Evolutionary conservation across 2,113 vertebrate species (phyloP).

Genomic region (Cochlearius cochlearius): DNA sequence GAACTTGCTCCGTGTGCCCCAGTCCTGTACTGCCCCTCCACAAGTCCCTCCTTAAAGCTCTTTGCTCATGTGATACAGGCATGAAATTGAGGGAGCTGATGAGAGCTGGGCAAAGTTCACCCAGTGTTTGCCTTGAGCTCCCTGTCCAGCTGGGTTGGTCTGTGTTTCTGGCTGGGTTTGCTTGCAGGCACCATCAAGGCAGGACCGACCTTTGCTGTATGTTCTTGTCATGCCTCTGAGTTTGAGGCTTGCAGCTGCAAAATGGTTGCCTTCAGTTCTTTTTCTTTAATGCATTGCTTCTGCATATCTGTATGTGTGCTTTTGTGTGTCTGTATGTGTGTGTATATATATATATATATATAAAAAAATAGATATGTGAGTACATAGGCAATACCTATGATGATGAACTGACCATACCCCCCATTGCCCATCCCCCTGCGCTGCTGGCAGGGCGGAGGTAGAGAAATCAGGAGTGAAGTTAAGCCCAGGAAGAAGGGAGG

Average conservation of each 20-base stretch:
- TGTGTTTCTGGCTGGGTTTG: neutral
- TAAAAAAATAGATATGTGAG: neutral
- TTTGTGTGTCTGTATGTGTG: too few relatives aligned
- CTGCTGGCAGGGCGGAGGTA: too few relatives aligned
- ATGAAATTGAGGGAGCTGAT: neutral
- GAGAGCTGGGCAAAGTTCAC: neutral
- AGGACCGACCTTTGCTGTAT: neutral
- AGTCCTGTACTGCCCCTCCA: neutral
- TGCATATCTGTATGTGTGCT: neutral
- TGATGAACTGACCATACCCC: too few relatives aligned
- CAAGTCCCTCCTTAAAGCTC: neutral
- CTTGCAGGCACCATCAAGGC: neutral
- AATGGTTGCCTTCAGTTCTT: neutral
- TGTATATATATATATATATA: neutral
- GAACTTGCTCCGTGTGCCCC: neutral
- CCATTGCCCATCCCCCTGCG: too few relatives aligned
- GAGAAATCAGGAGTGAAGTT: too few relatives aligned
- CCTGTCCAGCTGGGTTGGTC: neutral
- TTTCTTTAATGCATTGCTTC: neutral
- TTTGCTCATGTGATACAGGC: neutral
- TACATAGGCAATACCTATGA: neutral
- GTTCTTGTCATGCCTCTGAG: neutral
- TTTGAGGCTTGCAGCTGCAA: neutral
- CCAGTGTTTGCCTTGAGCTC: neutral
- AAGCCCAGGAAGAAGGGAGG: too few relatives aligned